Evolutionary conservation across 2,113 vertebrate species (phyloP).

Genomic region (Gymnorhina tibicen): DNA sequence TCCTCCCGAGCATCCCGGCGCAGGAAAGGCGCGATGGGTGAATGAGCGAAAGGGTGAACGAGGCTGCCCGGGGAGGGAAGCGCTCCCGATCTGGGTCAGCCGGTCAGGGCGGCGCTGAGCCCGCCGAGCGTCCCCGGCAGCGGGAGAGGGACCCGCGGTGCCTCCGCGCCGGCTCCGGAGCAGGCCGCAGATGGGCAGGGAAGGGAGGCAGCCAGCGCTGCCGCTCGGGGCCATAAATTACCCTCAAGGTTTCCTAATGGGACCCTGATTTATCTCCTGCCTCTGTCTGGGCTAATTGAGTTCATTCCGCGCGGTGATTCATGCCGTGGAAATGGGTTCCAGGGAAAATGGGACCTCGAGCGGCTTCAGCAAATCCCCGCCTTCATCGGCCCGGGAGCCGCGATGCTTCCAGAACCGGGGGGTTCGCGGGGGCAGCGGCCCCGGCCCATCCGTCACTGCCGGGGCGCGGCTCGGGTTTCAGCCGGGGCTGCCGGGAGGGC

Average conservation of each 20-base stretch:
- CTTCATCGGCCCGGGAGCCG: not conserved
- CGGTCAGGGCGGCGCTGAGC: not conserved
- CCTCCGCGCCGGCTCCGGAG: not conserved
- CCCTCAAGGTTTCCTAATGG: constrained; percentile 67
- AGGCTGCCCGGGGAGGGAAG: not conserved
- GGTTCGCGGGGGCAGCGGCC: constrained; percentile 47
- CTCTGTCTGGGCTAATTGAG: constrained; percentile 77
- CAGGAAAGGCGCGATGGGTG: rapidly evolving
- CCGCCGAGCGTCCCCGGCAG: not conserved
- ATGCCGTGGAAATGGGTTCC: constrained; percentile 74
- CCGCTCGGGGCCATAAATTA: constrained; percentile 38
- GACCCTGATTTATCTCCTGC: constrained; percentile 74
- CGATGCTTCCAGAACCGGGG: constrained; percentile 62
- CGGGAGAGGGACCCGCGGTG: not conserved
- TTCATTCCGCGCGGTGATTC: constrained; percentile 71
- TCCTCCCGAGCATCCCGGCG: not conserved
- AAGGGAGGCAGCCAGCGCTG: not conserved
- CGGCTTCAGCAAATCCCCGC: constrained; percentile 20
- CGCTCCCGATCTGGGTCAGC: not conserved
- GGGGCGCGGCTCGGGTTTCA: not conserved
- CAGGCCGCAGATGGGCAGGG: not conserved
- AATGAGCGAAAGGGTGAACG: not conserved
- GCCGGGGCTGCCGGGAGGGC: not conserved
- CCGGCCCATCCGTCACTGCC: constrained; percentile 56
- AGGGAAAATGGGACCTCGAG: constrained; percentile 68